Percentiles rank a stretch among this genome's conserved stretches.
Conservation (phyloP, 2,797 vertebrate species). For the Phaenicophaeus curvirostris region DNA sequence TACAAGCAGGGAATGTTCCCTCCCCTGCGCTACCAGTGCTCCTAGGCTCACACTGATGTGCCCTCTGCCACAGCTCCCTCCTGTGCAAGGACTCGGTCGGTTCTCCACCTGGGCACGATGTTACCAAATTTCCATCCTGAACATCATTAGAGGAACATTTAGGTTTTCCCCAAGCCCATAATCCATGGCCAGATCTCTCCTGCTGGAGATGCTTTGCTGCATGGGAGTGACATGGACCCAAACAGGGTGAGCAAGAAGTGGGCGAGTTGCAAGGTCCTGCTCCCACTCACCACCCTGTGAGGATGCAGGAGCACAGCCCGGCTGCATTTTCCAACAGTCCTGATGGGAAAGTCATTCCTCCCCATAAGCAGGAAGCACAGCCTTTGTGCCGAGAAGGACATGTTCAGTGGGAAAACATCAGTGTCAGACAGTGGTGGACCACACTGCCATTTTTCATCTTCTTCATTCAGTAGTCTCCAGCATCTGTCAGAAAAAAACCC, state of each 20-base stretch:
- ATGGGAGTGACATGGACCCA: not conserved
- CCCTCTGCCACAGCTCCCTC: not conserved
- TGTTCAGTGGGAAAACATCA: not conserved
- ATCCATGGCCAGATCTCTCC: not conserved
- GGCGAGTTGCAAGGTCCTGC: not conserved
- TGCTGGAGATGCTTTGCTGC: not conserved
- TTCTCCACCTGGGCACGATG: not conserved
- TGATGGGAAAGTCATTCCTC: not conserved
- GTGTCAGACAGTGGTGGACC: not conserved
- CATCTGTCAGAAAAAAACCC: not conserved
- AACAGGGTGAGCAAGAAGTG: not conserved
- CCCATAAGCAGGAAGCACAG: not conserved
- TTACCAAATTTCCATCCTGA: not conserved
- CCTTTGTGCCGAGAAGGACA: not conserved
- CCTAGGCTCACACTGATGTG: not conserved
- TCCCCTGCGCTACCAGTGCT: rapidly evolving
- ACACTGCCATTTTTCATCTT: not conserved
- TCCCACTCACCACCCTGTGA: rapidly evolving
- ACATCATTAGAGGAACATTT: not conserved
- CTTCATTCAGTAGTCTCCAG: not conserved
- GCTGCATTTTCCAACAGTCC: not conserved
- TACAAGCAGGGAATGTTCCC: not conserved
- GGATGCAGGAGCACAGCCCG: rapidly evolving
- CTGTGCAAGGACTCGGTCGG: too few relatives aligned
- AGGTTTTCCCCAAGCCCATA: not conserved